Percentiles rank a stretch among this genome's conserved stretches.
Conservation (phyloP, 2,113 vertebrate genomes). For the Tragelaphus buxtoni region DNA sequence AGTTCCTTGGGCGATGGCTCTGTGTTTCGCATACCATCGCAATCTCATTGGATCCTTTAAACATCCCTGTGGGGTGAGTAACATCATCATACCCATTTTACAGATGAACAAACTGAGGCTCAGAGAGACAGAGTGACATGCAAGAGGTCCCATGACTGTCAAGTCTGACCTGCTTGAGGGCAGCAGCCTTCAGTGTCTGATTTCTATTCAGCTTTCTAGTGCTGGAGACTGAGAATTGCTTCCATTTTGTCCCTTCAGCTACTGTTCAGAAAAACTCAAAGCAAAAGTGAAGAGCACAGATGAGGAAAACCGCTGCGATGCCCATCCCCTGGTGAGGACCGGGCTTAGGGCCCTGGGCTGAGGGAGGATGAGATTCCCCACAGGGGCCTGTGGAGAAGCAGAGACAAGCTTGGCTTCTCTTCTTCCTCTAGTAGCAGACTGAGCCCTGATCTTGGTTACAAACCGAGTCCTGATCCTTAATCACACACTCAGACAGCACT, state of each 20-base stretch:
- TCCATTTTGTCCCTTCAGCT: no score
- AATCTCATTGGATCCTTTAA: neutral
- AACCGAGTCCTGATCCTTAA: neutral
- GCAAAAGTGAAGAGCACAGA: neutral
- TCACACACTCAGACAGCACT: neutral
- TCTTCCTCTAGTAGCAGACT: neutral
- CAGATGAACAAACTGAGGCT: neutral
- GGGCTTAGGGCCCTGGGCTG: no score
- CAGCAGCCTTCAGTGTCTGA: neutral
- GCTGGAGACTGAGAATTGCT: no score
- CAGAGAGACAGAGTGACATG: neutral
- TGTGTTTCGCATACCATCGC: neutral
- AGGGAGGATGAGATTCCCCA: neutral
- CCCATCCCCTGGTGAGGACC: neutral
- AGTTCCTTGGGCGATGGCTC: neutral
- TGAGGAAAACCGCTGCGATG: neutral
- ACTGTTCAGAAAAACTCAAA: no score
- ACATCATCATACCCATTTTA: neutral
- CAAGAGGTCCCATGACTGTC: neutral
- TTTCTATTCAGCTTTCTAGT: neutral
- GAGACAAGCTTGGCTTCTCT: no score
- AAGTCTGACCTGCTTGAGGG: neutral
- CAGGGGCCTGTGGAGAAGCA: neutral
- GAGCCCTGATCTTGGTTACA: neutral
- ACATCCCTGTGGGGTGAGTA: no score